Base-by-base conservation (phyloP, 2,113 vertebrate species). In the Hypanus sabinus region DNA sequence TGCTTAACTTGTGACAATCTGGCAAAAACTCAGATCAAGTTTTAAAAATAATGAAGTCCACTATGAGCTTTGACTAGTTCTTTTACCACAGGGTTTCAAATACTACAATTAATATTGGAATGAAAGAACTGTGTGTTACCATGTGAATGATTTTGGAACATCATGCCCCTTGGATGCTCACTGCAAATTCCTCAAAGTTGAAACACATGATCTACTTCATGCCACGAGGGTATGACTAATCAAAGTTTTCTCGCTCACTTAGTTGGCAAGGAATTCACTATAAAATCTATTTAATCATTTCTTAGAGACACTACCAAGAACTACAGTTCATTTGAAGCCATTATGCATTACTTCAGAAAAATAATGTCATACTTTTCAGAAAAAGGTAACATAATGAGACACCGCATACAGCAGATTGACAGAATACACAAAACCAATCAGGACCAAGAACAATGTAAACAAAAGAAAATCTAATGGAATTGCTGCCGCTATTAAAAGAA, bases 111-210 rank as follows among this genome's bases (percentile, higher is more conserved):
- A 33, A 33, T 36, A 91, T 91, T 70, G 70, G 24, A 20, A 93
- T 93, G 71, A 73, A 93, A 93, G 20, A 70, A 38, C 70, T 75
- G 73, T 73, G 3, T 75, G 70, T 73, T 93, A 30, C 24, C 91
- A 75, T 75, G 70, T 93, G 91, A 93, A 75, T 75, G 91, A 91
- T 93, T 55, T 73, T 36, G 18, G 73, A 93, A 93, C 70, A 75
- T 38, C 38, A 12, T 75, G 91, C 22, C 91, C 91, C 55, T 93
- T 93, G 91, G 24, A 75, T 93, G 68, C 22, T 93, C 91, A 93
- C 30, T 55, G 38, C 24, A 93, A 93, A 93, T 73, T 93, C 91
- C 65, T 93, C 91, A 71, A 3, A 38, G 27, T 46, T 93, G 36
- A 93, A 68, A 73, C 91, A 36, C 70, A 93, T 93, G 91, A 93